A percentile compares a stretch with the other conserved stretches of the same genome.
phyloP scores from a whole-genome alignment of 1,140 invertebrate genomes.

The Formica selysi region DNA sequence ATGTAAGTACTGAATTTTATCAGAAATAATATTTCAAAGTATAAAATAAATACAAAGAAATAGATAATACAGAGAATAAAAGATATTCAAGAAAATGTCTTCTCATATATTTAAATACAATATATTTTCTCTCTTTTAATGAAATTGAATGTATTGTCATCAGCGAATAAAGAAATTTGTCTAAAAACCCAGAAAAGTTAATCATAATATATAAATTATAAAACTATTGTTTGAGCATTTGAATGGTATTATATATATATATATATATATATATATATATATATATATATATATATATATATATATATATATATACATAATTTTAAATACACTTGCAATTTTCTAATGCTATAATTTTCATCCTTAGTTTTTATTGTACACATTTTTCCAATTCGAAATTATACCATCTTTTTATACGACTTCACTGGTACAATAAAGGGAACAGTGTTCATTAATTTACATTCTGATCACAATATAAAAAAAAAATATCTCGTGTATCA shows the following conservation, averaged over 20 bases:
- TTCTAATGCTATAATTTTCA: constrained; percentile 26
- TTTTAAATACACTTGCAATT: constrained; percentile 31
- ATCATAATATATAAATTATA: constrained; percentile 11
- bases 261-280: no score
- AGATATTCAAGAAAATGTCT: neutral
- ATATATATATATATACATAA: neutral
- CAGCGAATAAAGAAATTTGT: no score
- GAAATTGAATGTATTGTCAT: no score
- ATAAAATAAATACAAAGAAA: neutral
- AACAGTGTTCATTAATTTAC: constrained; percentile 11
- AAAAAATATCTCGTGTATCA: neutral
- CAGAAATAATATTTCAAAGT: neutral
- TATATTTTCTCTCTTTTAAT: constrained; percentile 1
- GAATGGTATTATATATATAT: neutral
- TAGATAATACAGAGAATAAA: neutral
- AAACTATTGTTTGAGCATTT: neutral
- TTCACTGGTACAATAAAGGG: neutral
- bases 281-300: no score
- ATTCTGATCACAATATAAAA: constrained; percentile 20
- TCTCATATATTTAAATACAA: neutral
- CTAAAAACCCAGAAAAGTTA: no score
- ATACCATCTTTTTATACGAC: neutral
- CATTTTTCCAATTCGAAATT: constrained; percentile 15
- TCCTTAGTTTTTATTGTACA: constrained; percentile 16
- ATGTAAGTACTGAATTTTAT: neutral